Evolutionary conservation across 2,888 invertebrate genomes (phyloP).

Genomic region (Celastrina argiolus): DNA sequence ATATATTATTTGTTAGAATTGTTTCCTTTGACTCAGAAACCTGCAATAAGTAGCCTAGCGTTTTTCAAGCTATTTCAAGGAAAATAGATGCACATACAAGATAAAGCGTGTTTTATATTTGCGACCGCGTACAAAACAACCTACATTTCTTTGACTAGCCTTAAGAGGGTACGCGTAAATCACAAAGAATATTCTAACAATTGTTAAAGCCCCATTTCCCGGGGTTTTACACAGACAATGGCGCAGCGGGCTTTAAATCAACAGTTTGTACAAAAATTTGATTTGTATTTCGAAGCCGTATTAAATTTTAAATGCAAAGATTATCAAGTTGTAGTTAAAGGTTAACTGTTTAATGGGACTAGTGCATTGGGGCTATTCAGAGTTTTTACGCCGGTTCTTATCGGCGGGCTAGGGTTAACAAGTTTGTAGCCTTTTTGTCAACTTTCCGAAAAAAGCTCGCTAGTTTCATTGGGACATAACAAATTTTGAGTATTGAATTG

Average conservation of each 20-base stretch:
- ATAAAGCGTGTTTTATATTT: constrained; percentile 13
- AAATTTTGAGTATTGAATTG: too few species aligned
- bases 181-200: constrained; percentile 20
- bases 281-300: not conserved
- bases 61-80: constrained; percentile 7
- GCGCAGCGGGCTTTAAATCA: not conserved
- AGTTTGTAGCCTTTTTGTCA: too few species aligned
- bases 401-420: too few species aligned
- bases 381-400: too few species aligned
- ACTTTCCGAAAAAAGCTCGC: not conserved
- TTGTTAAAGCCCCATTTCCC: constrained; percentile 13
- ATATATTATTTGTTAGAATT: not conserved
- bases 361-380: too few species aligned
- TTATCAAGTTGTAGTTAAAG: too few species aligned
- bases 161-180: constrained; percentile 22
- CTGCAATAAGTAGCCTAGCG: not conserved
- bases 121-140: constrained; percentile 17
- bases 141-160: constrained; percentile 21
- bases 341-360: too few species aligned
- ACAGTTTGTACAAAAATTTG: constrained; percentile 7
- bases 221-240: constrained; percentile 6
- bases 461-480: too few species aligned
- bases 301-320: not conserved
- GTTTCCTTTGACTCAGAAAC: not conserved
- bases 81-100: not conserved